Base-by-base conservation (phyloP, 2,113 vertebrate species). In the Vidua chalybeata region DNA sequence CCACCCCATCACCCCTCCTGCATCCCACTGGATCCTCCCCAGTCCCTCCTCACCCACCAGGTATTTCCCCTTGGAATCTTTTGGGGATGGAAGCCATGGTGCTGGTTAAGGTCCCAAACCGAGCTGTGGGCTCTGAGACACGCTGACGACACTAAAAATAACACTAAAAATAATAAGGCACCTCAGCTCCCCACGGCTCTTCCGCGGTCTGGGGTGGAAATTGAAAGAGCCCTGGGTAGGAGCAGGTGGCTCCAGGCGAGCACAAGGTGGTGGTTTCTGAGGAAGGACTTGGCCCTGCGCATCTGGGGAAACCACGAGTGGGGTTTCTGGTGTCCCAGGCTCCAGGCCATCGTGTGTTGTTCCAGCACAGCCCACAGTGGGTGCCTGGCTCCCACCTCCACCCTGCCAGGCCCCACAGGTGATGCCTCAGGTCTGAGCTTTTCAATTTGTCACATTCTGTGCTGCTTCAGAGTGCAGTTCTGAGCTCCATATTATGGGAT, bases 201-300 rank as follows among this genome's bases (percentile, higher is more conserved):
- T 76, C 84, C 4, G 26, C 1, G 48, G 80, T 92, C 77, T 85
- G 90, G 64, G 83, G 79, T 95, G 87, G 92, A 67, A 96, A 96
- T 66, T 45, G 92, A 90, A 90, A 97, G 72, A 77, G 72, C 63
- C 48, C 48, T 41, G 87, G 84, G 45, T 1, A 43, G 1, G 18
- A 87, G 63, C 93, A 96, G 85, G 76, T 86, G 96, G 82, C 82
- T 84, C 67, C 79, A 83, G 58, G 59, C 49, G 0, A 85, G 90
- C 67, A 28, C 90, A 88, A 59, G 64, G 59, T 67, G 93, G 37
- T 84, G 88, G 72, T 89, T 97, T 96, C 93, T 93, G 96, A 37
- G 85, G 93, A 95, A 94, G 93, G 68, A 83, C 79, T 37, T 1
- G 12, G 61, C 55, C 68, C 88, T 58, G 91, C 91, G 82, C 96